Percentiles rank a stretch among this genome's conserved stretches.
phyloP scores from a whole-genome alignment of 2,888 invertebrate genomes.

The Monochamus alternatus region DNA sequence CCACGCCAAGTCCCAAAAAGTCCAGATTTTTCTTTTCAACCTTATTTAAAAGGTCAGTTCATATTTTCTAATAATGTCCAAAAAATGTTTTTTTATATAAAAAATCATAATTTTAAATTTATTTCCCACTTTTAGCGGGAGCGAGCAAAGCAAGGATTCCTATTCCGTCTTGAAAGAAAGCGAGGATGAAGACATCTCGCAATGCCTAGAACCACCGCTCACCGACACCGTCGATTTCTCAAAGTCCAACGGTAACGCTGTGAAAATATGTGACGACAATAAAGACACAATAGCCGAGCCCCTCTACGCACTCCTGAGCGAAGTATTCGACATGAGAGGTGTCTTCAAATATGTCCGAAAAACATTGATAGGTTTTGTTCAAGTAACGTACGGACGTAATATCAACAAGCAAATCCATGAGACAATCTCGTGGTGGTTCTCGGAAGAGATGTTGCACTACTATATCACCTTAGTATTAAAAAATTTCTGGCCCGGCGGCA shows the following conservation, averaged over 20 bases:
- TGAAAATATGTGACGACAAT: conserved; percentile 75
- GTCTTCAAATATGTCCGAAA: conserved; percentile 90
- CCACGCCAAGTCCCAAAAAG: conserved; percentile 86
- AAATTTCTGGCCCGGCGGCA: conserved; percentile 92
- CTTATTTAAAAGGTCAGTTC: conserved; percentile 84
- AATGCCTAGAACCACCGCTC: conserved; percentile 80
- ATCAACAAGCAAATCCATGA: conserved; percentile 94
- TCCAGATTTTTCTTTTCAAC: conserved; percentile 90
- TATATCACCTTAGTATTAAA: conserved; percentile 88
- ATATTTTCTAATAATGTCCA: background rate
- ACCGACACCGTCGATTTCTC: conserved; percentile 68
- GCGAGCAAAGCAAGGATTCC: conserved; percentile 60
- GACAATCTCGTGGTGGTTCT: conserved; percentile 89
- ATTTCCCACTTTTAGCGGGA: conserved; percentile 56
- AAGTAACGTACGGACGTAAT: conserved; percentile 79
- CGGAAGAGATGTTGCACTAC: conserved; percentile 92
- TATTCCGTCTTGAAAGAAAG: conserved; percentile 74
- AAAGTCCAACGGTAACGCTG: conserved; percentile 67
- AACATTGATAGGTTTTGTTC: conserved; percentile 92
- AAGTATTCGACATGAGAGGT: conserved; percentile 92
- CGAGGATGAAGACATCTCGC: conserved; percentile 87
- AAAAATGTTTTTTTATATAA: too few species aligned
- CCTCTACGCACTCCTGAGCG: conserved; percentile 88
- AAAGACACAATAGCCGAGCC: conserved; percentile 93
- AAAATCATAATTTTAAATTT: too few species aligned